These are phyloP conservation scores for Otocyon megalotis DNA, from an alignment of 2,113 vertebrate species.

Conservation along the genomic window DNA sequence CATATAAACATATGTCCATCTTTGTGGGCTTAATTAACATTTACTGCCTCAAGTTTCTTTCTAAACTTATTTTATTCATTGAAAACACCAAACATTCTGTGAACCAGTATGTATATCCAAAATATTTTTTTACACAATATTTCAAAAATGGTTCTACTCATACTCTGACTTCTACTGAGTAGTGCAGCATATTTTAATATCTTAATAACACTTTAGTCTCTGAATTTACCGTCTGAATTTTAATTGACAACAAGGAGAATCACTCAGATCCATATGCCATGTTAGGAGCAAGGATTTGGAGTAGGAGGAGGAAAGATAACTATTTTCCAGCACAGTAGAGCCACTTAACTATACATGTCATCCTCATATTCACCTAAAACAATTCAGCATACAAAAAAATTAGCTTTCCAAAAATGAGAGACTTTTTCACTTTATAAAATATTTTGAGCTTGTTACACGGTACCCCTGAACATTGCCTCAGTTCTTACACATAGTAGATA, in stretches of 20 bases:
- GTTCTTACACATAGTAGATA: background rate
- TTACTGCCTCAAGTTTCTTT: slow-evolving; percentile 56
- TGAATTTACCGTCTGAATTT: slow-evolving; percentile 35
- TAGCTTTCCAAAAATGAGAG: background rate
- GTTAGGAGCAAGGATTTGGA: background rate
- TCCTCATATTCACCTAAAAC: background rate
- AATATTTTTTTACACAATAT: background rate
- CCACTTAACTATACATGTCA: background rate
- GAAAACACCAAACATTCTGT: slow-evolving; percentile 51
- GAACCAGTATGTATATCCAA: slow-evolving; percentile 35
- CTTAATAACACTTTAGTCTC: background rate
- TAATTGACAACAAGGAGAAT: background rate
- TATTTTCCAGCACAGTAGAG: slow-evolving; percentile 18
- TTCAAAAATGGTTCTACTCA: slow-evolving; percentile 56
- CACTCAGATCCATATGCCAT: background rate
- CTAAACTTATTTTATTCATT: slow-evolving; percentile 53
- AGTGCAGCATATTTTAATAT: slow-evolving; percentile 30
- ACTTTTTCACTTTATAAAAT: background rate
- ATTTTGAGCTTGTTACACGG: background rate
- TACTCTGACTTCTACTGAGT: background rate
- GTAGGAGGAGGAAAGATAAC: background rate
- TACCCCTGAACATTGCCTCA: background rate
- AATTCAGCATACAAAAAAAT: background rate
- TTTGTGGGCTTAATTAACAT: slow-evolving; percentile 51
- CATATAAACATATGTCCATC: slow-evolving; percentile 42